Evolutionary conservation across 2,888 invertebrate genomes (phyloP).

Genomic region (Germaria angustata): DNA sequence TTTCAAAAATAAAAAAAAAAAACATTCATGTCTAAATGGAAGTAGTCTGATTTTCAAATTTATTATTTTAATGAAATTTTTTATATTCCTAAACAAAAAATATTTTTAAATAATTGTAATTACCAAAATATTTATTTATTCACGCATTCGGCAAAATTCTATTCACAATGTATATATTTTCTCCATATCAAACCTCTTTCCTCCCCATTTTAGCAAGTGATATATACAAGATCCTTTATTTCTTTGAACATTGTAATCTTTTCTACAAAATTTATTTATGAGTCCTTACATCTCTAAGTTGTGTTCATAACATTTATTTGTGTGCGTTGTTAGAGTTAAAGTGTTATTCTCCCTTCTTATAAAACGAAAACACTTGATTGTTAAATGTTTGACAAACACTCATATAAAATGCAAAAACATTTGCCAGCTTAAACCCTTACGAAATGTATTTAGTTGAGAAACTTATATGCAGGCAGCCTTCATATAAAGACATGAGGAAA

Average conservation of each 20-base stretch:
- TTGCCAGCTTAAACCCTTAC: conserved; percentile 11
- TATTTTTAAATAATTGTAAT: too few species aligned
- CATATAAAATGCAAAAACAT: conserved; percentile 30
- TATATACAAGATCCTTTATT: neutral
- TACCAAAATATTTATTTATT: too few species aligned
- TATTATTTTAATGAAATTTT: too few species aligned
- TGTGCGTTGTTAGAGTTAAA: neutral
- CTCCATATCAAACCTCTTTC: too few species aligned
- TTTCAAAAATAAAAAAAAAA: too few species aligned
- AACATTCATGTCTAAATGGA: too few species aligned
- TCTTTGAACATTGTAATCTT: neutral
- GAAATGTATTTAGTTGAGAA: neutral
- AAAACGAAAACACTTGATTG: conserved; percentile 40
- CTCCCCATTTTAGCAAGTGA: neutral
- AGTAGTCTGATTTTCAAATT: too few species aligned
- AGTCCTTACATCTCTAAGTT: neutral
- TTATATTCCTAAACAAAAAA: too few species aligned
- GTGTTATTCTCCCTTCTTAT: conserved; percentile 31
- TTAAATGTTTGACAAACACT: conserved; percentile 51
- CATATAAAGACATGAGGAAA: neutral
- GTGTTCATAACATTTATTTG: too few species aligned
- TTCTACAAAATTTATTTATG: too few species aligned
- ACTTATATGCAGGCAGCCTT: neutral
- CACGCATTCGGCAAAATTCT: too few species aligned
- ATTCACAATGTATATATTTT: too few species aligned